phyloP scores from a whole-genome alignment of 2,113 vertebrate genomes.

The Podarcis cretensis region DNA sequence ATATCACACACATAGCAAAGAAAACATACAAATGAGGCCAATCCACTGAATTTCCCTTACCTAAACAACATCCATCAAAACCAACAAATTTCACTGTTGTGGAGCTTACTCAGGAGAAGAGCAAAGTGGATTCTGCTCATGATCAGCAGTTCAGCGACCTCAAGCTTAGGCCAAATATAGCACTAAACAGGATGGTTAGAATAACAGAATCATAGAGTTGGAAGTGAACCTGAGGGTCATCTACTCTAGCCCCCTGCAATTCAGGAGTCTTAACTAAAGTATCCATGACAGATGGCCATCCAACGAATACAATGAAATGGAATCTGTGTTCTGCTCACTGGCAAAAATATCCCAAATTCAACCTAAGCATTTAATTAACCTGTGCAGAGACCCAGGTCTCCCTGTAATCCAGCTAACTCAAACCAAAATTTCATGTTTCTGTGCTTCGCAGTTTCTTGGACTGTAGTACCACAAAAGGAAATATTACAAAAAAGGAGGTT shows the following conservation, averaged over 20 bases:
- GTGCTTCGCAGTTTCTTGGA: background rate
- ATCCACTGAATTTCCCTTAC: background rate
- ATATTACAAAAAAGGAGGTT: background rate
- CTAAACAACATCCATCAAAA: background rate
- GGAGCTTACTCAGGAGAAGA: background rate
- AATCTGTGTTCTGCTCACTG: background rate
- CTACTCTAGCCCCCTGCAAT: too few species aligned
- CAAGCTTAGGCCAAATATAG: background rate
- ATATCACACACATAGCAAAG: rapidly evolving
- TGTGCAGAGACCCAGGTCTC: background rate
- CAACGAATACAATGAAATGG: too few species aligned
- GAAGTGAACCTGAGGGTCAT: too few species aligned
- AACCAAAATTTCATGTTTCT: background rate
- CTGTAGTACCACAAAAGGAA: background rate
- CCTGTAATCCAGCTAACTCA: background rate
- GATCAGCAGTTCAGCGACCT: background rate
- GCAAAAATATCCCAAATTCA: background rate
- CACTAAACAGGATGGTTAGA: too few species aligned
- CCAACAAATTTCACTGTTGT: background rate
- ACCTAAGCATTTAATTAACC: background rate
- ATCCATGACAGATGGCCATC: background rate
- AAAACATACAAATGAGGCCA: background rate
- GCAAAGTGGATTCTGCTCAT: background rate
- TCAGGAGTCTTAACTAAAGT: too few species aligned
- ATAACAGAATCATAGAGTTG: too few species aligned